Evolutionary conservation across 2,888 invertebrate genomes (phyloP).

Genomic region (Phyllotreta striolata): DNA sequence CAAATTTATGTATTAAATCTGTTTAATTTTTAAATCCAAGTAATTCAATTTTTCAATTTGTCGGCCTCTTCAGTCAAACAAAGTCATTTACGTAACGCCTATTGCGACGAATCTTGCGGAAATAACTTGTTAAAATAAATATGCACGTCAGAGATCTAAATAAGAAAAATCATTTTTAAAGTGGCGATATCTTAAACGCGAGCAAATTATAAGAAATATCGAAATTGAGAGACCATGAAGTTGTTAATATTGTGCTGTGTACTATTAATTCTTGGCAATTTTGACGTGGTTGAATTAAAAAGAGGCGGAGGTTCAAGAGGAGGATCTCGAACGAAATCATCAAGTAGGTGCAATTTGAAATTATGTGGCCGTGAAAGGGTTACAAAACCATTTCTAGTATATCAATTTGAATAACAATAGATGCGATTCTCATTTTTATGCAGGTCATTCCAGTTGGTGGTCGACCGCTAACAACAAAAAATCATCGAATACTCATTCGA

Average conservation of each 20-base stretch:
- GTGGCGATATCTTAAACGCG: slow-evolving; percentile 4
- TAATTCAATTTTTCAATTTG: too few relatives aligned
- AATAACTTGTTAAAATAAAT: slow-evolving; percentile 12
- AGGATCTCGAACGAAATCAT: slow-evolving; percentile 29
- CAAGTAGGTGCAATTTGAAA: slow-evolving; percentile 15
- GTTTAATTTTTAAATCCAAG: too few relatives aligned
- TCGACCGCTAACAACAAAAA: slow-evolving; percentile 39
- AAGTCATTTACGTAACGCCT: too few relatives aligned
- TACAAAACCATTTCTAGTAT: not conserved
- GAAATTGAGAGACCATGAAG: slow-evolving; percentile 30
- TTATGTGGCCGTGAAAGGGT: not conserved
- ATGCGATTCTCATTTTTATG: slow-evolving; percentile 11
- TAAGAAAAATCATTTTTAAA: slow-evolving; percentile 7
- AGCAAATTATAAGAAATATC: not conserved
- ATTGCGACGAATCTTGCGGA: not conserved
- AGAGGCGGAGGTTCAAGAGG: slow-evolving; percentile 33
- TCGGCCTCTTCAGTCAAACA: too few relatives aligned
- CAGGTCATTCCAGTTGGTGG: slow-evolving; percentile 35
- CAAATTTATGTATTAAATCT: too few relatives aligned
- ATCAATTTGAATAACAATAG: not conserved
- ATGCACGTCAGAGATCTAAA: not conserved
- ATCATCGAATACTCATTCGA: slow-evolving; percentile 28
- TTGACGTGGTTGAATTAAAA: slow-evolving; percentile 26
- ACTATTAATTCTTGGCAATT: slow-evolving; percentile 27
- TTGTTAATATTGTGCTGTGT: slow-evolving; percentile 36